Percentiles rank a stretch among this genome's conserved stretches.
Evolutionary conservation across 1,140 invertebrate species (phyloP).

Genomic region (Leptinotarsa texana): DNA sequence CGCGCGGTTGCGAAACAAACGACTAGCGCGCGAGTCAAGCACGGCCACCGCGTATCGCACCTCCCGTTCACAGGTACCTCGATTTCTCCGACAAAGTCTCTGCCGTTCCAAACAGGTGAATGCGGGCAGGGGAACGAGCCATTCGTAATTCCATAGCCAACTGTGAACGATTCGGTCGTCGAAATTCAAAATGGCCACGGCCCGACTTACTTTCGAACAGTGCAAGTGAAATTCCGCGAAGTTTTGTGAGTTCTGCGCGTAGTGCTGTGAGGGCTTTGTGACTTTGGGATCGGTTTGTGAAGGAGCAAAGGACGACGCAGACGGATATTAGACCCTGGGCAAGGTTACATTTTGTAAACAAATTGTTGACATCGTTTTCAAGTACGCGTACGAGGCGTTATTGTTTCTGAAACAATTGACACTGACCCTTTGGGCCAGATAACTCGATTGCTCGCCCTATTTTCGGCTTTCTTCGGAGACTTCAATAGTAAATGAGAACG

Average conservation of each 20-base stretch:
- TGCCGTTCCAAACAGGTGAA: slow-evolving; percentile 40
- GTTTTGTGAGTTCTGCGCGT: slow-evolving; percentile 22
- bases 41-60: background rate
- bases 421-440: no score
- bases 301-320: background rate
- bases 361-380: background rate
- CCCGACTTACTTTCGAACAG: slow-evolving; percentile 1
- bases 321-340: background rate
- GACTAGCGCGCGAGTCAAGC: no score
- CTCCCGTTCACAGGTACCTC: slow-evolving; percentile 4
- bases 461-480: background rate
- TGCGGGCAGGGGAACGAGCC: slow-evolving; percentile 34
- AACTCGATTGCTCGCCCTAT: no score
- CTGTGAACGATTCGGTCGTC: slow-evolving; percentile 38
- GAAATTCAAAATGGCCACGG: slow-evolving; percentile 40
- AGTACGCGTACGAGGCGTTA: no score
- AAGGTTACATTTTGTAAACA: slow-evolving; percentile 1
- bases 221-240: slow-evolving; percentile 23
- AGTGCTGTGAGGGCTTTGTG: background rate
- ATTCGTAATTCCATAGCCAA: slow-evolving; percentile 28
- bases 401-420: no score
- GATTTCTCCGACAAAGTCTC: slow-evolving; percentile 20
- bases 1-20: no score
- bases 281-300: background rate
- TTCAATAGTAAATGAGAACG: background rate